Evolutionary conservation across 2,113 vertebrate species (phyloP).

Genomic region (Xiphias gladius): DNA sequence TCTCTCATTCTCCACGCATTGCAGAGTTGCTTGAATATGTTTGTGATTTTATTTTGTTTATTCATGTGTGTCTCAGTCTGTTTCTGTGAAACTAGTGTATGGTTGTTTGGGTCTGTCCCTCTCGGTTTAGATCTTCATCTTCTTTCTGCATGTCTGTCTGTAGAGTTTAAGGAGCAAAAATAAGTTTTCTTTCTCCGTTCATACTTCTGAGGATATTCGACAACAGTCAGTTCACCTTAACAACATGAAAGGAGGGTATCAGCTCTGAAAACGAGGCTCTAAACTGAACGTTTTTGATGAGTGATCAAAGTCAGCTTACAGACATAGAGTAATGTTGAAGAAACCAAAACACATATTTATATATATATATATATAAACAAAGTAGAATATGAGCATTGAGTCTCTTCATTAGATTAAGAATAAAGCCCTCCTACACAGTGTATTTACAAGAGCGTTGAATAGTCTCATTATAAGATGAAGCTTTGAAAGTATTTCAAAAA

Average conservation of each 20-base stretch:
- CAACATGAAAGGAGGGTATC: neutral
- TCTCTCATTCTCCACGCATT: constrained; percentile 20
- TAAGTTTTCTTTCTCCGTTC: neutral
- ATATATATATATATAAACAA: neutral
- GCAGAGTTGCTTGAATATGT: constrained; percentile 26
- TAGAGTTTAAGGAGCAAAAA: neutral
- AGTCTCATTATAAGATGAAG: constrained; percentile 3
- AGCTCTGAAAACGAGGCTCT: neutral
- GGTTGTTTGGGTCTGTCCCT: constrained; percentile 23
- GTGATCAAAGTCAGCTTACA: constrained; percentile 12
- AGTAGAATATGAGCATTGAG: neutral
- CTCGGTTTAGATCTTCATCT: constrained; percentile 24
- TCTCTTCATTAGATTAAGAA: constrained; percentile 21
- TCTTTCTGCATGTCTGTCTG: neutral
- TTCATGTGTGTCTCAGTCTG: constrained; percentile 25
- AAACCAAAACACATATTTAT: neutral
- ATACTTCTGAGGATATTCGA: neutral
- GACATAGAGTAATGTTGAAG: neutral
- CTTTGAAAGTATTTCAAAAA: constrained; percentile 33
- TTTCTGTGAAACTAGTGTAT: constrained; percentile 5
- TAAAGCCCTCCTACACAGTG: neutral
- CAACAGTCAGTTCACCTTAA: neutral
- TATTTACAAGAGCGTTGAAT: constrained; percentile 5
- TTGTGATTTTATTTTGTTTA: constrained; percentile 43
- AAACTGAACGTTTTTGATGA: neutral